Percentiles rank a stretch among this genome's conserved stretches.
Conservation (phyloP, 2,888 invertebrate genomes). For the Mamestra brassicae region DNA sequence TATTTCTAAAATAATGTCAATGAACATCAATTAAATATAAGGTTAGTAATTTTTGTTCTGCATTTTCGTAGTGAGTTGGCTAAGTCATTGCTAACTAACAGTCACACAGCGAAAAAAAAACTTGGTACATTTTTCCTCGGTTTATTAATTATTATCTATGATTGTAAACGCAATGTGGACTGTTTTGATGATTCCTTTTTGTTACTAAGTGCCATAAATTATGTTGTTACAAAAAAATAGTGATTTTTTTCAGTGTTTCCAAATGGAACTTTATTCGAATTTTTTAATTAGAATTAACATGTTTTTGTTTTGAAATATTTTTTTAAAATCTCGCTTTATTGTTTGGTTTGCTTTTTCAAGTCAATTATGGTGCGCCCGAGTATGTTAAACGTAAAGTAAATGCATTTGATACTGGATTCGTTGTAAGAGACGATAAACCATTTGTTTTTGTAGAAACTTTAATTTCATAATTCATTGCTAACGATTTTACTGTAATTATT, state of each 20-base stretch:
- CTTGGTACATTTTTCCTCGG: constrained; percentile 3
- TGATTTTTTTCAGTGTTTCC: constrained; percentile 53
- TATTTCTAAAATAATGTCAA: constrained; percentile 57
- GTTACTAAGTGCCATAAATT: constrained; percentile 66
- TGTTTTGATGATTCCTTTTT: constrained; percentile 46
- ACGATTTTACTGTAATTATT: neutral
- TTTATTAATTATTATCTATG: neutral
- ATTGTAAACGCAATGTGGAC: constrained; percentile 2
- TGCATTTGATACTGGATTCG: constrained; percentile 67
- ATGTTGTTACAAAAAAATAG: constrained; percentile 55
- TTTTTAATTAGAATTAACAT: constrained; percentile 52
- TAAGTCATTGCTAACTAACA: constrained; percentile 36
- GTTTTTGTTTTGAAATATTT: constrained; percentile 61
- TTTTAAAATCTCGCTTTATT: constrained; percentile 62
- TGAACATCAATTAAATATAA: constrained; percentile 60
- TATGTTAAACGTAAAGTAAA: constrained; percentile 72
- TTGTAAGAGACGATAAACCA: constrained; percentile 69
- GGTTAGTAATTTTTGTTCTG: constrained; percentile 57
- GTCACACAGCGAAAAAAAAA: constrained; percentile 13
- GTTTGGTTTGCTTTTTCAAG: constrained; percentile 79
- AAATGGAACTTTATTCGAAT: constrained; percentile 45
- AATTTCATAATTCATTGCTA: neutral
- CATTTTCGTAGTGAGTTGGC: constrained; percentile 40
- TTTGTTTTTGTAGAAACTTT: neutral
- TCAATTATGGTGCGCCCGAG: constrained; percentile 89